Percentiles rank a stretch among this genome's conserved stretches.
Evolutionary conservation across 2,797 vertebrate species (phyloP).

Genomic region (Manis crassicaudata): DNA sequence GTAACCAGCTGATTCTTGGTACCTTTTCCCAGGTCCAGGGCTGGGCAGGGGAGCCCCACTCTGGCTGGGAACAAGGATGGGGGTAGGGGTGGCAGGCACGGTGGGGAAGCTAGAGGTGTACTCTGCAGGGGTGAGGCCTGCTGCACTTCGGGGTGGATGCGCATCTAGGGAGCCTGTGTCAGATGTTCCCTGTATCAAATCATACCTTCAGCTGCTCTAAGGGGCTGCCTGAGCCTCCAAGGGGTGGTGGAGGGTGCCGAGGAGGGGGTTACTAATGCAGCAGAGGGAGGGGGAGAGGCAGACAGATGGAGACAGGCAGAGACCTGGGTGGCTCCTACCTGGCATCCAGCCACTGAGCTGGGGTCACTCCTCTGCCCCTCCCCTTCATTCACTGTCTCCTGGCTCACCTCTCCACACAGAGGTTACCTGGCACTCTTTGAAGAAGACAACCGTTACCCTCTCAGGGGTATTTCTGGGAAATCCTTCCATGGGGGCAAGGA

Average conservation of each 20-base stretch:
- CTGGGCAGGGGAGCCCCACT: not conserved
- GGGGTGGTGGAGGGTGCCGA: not conserved
- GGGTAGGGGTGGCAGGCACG: not conserved
- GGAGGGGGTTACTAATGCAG: not conserved
- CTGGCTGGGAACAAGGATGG: not conserved
- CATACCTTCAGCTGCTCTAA: not conserved
- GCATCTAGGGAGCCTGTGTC: accelerated
- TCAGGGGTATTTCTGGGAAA: not conserved
- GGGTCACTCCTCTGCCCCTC: accelerated
- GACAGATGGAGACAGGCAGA: not conserved
- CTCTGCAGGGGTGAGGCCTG: not conserved
- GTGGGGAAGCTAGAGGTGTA: not conserved
- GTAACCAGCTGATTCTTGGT: not conserved
- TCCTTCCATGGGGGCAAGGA: not conserved
- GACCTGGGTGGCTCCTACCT: not conserved
- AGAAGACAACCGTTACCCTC: not conserved
- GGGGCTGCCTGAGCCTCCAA: not conserved
- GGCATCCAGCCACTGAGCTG: not conserved
- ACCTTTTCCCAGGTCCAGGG: not conserved
- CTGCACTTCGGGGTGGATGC: not conserved
- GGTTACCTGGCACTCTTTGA: not conserved
- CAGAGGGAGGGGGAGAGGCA: not conserved
- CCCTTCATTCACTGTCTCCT: not conserved
- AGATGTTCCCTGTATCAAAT: not conserved
- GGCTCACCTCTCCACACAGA: not conserved